phyloP scores from a whole-genome alignment of 1,140 invertebrate genomes.

The Drosophila bocqueti region DNA sequence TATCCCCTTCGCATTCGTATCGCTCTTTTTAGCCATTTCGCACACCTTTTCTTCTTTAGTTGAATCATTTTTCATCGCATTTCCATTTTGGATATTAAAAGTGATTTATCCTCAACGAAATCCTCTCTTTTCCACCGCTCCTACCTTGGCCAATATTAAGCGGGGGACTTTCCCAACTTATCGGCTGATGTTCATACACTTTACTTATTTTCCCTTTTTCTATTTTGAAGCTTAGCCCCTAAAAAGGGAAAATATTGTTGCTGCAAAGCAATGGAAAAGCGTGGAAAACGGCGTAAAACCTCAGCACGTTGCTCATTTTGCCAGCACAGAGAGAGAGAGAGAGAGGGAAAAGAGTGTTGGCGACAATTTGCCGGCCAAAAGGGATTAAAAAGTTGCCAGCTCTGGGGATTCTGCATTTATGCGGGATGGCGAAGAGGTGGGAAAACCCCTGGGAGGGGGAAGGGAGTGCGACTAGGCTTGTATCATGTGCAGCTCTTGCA shows the following conservation, averaged over 20 bases:
- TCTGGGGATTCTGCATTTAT: slow-evolving; percentile 67
- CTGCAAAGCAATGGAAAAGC: slow-evolving; percentile 8
- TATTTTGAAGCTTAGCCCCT: slow-evolving; percentile 12
- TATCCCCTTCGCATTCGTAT: background rate
- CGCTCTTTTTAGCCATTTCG: background rate
- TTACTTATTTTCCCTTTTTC: background rate
- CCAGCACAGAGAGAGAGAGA: background rate
- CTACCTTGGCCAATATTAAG: slow-evolving; percentile 19
- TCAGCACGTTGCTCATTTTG: slow-evolving; percentile 17
- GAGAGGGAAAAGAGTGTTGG: slow-evolving; percentile 14
- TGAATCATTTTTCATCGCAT: slow-evolving; percentile 29
- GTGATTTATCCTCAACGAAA: slow-evolving; percentile 15
- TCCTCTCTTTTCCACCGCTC: background rate
- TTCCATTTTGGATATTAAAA: slow-evolving; percentile 34
- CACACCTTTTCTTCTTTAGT: slow-evolving; percentile 1
- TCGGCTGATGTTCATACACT: slow-evolving; percentile 16
- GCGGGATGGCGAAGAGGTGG: slow-evolving; percentile 15
- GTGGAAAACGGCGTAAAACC: slow-evolving; percentile 22
- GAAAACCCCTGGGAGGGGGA: background rate
- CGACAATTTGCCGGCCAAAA: slow-evolving; percentile 74
- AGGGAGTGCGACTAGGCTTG: background rate
- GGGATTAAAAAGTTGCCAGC: slow-evolving; percentile 76
- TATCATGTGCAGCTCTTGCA: slow-evolving; percentile 31
- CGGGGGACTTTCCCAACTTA: slow-evolving; percentile 36
- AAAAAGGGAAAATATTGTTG: slow-evolving; percentile 19